A percentile compares a stretch with the other conserved stretches of the same genome.
phyloP scores from a whole-genome alignment of 2,888 invertebrate genomes.

The Tromatobia lineatoria region DNA sequence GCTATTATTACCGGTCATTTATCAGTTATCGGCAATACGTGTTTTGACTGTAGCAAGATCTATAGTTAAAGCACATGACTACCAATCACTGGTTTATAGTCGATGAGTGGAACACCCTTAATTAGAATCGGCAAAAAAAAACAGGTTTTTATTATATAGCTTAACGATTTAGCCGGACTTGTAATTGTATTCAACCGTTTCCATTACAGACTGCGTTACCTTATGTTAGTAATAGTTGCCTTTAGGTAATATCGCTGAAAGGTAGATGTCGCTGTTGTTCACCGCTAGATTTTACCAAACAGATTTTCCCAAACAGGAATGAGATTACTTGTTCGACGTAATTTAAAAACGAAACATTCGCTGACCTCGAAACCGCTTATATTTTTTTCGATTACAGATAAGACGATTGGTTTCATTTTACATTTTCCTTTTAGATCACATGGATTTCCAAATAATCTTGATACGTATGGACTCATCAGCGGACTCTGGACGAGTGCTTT shows the following conservation, averaged over 20 bases:
- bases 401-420: not conserved
- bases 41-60: too few relatives aligned
- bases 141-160: too few relatives aligned
- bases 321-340: not conserved
- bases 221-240: conserved; percentile 4
- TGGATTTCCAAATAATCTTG: conserved; percentile 93
- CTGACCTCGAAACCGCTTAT: too few relatives aligned
- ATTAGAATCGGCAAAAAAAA: too few relatives aligned
- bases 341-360: not conserved
- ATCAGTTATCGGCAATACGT: too few relatives aligned
- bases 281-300: not conserved
- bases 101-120: too few relatives aligned
- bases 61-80: too few relatives aligned
- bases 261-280: conserved; percentile 14
- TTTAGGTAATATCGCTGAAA: not conserved
- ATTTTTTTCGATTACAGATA: not conserved
- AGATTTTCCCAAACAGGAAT: not conserved
- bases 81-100: too few relatives aligned
- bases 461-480: conserved; percentile 95
- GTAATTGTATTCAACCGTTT: not conserved
- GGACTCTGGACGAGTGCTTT: conserved; percentile 97
- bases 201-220: not conserved
- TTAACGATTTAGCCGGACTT: too few relatives aligned
- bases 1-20: too few relatives aligned
- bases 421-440: conserved; percentile 86